Base-by-base conservation (phyloP, 2,113 vertebrate genomes). In the Dolichallabes microphthalmus region DNA sequence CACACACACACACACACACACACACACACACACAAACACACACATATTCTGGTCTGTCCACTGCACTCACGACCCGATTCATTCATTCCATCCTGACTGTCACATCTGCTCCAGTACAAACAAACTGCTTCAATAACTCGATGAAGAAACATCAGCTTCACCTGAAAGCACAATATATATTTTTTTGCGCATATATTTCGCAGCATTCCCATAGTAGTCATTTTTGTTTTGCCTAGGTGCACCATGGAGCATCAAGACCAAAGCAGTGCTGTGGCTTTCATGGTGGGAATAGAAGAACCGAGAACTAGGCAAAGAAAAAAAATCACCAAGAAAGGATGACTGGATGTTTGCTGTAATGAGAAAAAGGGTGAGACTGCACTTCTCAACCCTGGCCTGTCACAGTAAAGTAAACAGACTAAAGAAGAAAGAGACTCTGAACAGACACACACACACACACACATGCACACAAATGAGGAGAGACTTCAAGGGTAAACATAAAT, bases 331-430 rank as follows among this genome's bases (percentile, higher is more conserved):
- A n/a, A 2, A 66, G 12, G 15, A 86, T 73, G 55, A 74, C 66
- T 63, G 7, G 7, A 74, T 69, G 84, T 85, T 81, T 27, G 30
- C 68, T 63, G 57, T 53, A 58, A 75, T 86, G 66, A 63, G 25
- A 82, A 82, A 55, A 68, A 63, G 53, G 82, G 69, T 82, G 82
- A 76, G 71, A 53, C 39, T 80, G 60, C 82, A 78, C 69, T 86
- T 79, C 55, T 85, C 74, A 78, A 71, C 45, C 53, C 22, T 61
- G 77, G 27, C 55, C 6, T 8, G 12, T 57, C 52, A 74, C 25
- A 27, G 68, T 58, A 35, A 83, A 35, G 58, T 61, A 86, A 81
- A 81, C 66, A 81, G 60, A n/a, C 71, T 74, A 64, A 78, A 66
- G 9, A 53, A 68, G 20, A 82, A 73, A 71, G 27, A 32, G 53